Base-by-base conservation (phyloP, 2,888 invertebrate genomes). In the Drosophila emarginata region DNA sequence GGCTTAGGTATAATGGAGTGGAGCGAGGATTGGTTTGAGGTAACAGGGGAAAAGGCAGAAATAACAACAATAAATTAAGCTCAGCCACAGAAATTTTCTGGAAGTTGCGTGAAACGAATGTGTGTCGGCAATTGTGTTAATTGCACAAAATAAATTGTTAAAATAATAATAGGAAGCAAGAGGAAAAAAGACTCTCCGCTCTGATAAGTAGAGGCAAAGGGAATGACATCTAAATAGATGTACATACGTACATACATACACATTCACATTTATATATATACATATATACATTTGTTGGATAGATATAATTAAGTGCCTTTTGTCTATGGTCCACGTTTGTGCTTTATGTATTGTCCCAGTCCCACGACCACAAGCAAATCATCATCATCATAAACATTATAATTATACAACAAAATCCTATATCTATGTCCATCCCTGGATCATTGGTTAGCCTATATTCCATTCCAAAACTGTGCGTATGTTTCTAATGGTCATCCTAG, bases 121-220 rank as follows among this genome's bases (percentile, higher is more conserved):
- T 76, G 82, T 85, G 79, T 86, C 74, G 83, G 88, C 86, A 85
- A 87, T 85, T 85, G 86, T 87, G 84, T 85, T 85, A 85, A 85
- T 85, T 85, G 88, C 88, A 71, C 76, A 80, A 85, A 85, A 86
- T 85, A 87, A 86, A 87, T 85, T 85, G 86, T 87, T 86, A 87
- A 85, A 85, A 85, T 87, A 86, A 87, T 85, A 87, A 80, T 72
- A 79, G 45, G 45, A 45, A 68, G 66, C 60, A 58, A 23, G 54
- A 45, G 58, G 15, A 21, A 63, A 21, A 57, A 6, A 9, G 5
- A n/a, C n/a, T n/a, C n/a, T n/a, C n/a, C n/a, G n/a, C n/a, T n/a
- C 7, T 32, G 32, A 9, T 32, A 32, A 32, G 32, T 32, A 32
- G 11, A 32, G 32, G 32, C 15, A 6, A 45, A 45, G 23, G 40